phyloP scores from a whole-genome alignment of 2,797 vertebrate species.

The Apodemus agrarius region DNA sequence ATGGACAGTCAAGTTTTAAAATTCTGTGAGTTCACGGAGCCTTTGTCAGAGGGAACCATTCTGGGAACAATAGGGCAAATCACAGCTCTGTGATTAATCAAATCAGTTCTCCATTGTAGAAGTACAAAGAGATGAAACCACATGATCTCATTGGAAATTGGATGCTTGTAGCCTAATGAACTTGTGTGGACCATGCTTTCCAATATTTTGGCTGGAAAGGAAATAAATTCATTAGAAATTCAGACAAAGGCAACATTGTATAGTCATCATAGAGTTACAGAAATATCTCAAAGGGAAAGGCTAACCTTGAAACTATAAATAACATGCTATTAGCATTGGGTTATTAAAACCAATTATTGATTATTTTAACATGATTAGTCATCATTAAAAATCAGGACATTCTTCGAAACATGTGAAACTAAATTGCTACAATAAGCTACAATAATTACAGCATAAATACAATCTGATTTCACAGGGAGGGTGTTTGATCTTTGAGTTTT shows the following conservation, averaged over 20 bases:
- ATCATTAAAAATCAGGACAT: slow-evolving; percentile 58
- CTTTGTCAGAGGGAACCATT: slow-evolving; percentile 79
- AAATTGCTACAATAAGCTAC: neutral
- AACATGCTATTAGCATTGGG: slow-evolving; percentile 64
- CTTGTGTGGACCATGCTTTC: slow-evolving; percentile 78
- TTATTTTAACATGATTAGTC: neutral
- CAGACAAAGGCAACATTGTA: slow-evolving; percentile 67
- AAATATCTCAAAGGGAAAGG: neutral
- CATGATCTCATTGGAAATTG: slow-evolving; percentile 85
- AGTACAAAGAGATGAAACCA: slow-evolving; percentile 83
- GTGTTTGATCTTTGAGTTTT: slow-evolving; percentile 62
- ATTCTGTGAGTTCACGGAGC: slow-evolving; percentile 29
- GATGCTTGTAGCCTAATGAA: slow-evolving; percentile 84
- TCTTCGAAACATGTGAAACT: neutral
- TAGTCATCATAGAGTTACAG: neutral
- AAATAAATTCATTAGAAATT: slow-evolving; percentile 75
- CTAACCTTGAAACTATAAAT: slow-evolving; percentile 64
- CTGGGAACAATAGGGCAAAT: slow-evolving; percentile 83
- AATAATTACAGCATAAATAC: slow-evolving; percentile 16
- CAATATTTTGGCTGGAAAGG: slow-evolving; percentile 80
- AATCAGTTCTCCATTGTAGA: slow-evolving; percentile 84
- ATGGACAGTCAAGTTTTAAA: slow-evolving; percentile 55
- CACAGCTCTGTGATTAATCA: slow-evolving; percentile 86
- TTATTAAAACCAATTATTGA: neutral
- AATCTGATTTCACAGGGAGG: neutral